Base-by-base conservation (phyloP, 2,888 invertebrate genomes). In the Yponomeuta sedellus region DNA sequence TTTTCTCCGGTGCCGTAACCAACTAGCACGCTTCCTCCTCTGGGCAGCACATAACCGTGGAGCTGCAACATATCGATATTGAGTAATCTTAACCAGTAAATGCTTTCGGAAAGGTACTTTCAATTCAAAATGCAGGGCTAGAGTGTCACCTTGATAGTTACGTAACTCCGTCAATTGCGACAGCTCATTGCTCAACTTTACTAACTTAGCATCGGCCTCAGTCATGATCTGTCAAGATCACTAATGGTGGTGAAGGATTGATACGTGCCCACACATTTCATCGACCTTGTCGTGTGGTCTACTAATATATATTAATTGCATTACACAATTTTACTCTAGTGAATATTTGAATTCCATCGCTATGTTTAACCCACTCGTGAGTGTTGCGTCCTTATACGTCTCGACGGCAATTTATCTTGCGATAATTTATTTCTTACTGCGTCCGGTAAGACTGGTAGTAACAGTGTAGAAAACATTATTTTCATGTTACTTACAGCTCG, bases 1-100 rank as follows among this genome's bases (percentile, higher is more conserved):
- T 92, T 92, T 73, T 93, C 92, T n/a, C 93, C 92, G 71, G 93
- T 93, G 71, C 94, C 94, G 78, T 95, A 94, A 22, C 94, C 95
- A n/a, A 95, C 83, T 10, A 94, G 94, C 8, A 94, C 80, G 72
- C 94, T 94, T 10, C 94, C 94, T 4, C 92, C 91, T 28, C 88
- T 87, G 8, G 94, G 93, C 67, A 95, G 85, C 63, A 89, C 80
- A 65, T 88, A 85, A 1, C 92, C 92, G 59, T 81, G 75, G 62
- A 93, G 82, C 94, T 94, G 86, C 66, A 92, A 92, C 34, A 34
- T 34, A 34, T 34, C 34, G 34, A 34, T 34, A 8, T 34, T 34
- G 34, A 34, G 34, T 34, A 34, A 34, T 34, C 34, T 34, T 34
- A 34, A 34, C 34, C 34, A 34, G 34, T 34, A 34, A 34, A 1